Percentiles rank a stretch among this genome's conserved stretches.
phyloP scores from a whole-genome alignment of 1,140 invertebrate species.

The Drosophila funebris region DNA sequence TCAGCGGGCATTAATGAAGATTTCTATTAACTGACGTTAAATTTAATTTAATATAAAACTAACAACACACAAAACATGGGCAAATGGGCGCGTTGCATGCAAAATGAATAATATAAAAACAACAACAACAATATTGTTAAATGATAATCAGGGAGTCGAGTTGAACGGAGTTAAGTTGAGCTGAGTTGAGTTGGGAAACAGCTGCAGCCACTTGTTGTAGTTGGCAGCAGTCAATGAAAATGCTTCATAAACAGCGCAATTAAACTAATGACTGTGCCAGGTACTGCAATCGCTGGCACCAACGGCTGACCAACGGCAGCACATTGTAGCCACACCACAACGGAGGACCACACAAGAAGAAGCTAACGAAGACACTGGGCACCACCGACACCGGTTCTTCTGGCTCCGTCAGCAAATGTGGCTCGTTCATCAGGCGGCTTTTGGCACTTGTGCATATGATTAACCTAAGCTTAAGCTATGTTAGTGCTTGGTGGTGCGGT shows the following conservation, averaged over 20 bases:
- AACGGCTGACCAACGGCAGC: slow-evolving; percentile 26
- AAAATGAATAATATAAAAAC: slow-evolving; percentile 50
- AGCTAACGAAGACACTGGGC: neutral
- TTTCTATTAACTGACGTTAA: slow-evolving; percentile 78
- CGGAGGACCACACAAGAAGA: slow-evolving; percentile 66
- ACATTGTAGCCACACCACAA: slow-evolving; percentile 18
- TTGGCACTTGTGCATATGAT: slow-evolving; percentile 79
- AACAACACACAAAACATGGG: slow-evolving; percentile 54
- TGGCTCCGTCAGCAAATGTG: neutral
- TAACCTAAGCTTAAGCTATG: slow-evolving; percentile 36
- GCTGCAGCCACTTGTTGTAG: slow-evolving; percentile 46
- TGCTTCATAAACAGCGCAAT: slow-evolving; percentile 77
- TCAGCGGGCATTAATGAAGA: slow-evolving; percentile 43
- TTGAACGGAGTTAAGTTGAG: neutral
- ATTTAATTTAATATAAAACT: slow-evolving; percentile 81
- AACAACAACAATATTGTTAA: slow-evolving; percentile 40
- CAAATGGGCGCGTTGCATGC: slow-evolving; percentile 63
- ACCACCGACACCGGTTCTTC: slow-evolving; percentile 46
- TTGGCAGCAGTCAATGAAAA: slow-evolving; percentile 38
- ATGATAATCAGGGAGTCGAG: slow-evolving; percentile 52
- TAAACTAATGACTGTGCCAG: slow-evolving; percentile 79
- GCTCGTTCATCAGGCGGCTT: slow-evolving; percentile 43
- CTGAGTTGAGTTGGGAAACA: slow-evolving; percentile 16
- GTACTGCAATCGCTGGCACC: slow-evolving; percentile 20
- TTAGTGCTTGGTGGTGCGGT: neutral